Percentiles rank a stretch among this genome's conserved stretches.
Evolutionary conservation across 2,113 vertebrate genomes (phyloP).

Genomic region (Ochotona curzoniae): DNA sequence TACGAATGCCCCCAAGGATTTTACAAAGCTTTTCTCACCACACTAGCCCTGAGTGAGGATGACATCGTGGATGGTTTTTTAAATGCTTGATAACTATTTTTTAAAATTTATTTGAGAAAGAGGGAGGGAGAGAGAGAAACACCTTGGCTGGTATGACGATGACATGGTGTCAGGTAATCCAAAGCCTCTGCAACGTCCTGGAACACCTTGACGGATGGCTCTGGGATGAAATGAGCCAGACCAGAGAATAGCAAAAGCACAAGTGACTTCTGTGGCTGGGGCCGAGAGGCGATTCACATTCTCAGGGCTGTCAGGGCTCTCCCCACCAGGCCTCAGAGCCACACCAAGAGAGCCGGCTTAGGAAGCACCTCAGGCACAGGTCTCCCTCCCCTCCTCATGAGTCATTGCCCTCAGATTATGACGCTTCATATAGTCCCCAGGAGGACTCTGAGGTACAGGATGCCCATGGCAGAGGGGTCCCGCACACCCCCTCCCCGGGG

Average conservation of each 20-base stretch:
- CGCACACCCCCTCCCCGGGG: no score
- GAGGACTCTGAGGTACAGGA: no score
- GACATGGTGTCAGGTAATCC: neutral
- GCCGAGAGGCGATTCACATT: neutral
- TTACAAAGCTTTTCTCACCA: no score
- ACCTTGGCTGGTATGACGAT: neutral
- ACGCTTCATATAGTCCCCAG: rapidly evolving
- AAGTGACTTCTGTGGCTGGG: neutral
- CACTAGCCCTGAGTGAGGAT: no score
- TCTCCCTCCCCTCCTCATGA: neutral
- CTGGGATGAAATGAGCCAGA: neutral
- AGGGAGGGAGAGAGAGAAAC: no score
- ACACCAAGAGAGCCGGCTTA: neutral
- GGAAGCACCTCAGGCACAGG: neutral
- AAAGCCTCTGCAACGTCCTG: neutral
- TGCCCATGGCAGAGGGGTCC: neutral
- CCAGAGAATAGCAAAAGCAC: neutral
- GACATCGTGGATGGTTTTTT: no score
- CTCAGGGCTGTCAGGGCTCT: neutral
- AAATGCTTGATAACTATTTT: no score
- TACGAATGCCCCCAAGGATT: no score
- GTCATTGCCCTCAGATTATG: neutral
- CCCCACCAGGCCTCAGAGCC: neutral
- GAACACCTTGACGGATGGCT: neutral
- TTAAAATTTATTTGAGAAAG: no score